A percentile compares a stretch with the other conserved stretches of the same genome.
Conservation (phyloP, 1,140 invertebrate species). For the Drepana arcuata region DNA sequence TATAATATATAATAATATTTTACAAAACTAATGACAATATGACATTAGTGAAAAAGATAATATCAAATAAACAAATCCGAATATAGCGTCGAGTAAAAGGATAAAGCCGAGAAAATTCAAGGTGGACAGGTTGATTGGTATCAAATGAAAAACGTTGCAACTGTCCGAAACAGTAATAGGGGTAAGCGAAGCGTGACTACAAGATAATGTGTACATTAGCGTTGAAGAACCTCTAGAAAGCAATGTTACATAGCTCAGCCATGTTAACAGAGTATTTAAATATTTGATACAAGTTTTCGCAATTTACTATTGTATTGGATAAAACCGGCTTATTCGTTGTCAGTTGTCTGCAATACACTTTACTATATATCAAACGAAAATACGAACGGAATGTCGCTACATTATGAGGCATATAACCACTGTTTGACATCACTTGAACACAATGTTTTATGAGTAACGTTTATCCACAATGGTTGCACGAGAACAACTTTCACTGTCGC, state of each 20-base stretch:
- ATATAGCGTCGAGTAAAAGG: constrained; percentile 5
- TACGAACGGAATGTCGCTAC: too few species aligned
- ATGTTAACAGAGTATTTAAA: constrained; percentile 5
- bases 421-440: too few species aligned
- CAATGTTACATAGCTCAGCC: too few species aligned
- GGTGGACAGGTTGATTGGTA: constrained; percentile 8
- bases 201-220: constrained; percentile 28
- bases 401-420: too few species aligned
- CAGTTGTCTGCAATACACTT: too few species aligned
- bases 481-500: constrained; percentile 40
- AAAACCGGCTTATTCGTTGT: too few species aligned
- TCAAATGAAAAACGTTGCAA: constrained; percentile 11
- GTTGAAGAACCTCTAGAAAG: constrained; percentile 24
- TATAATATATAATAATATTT: too few species aligned
- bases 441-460: constrained; percentile 4
- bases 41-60: too few species aligned
- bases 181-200: constrained; percentile 31
- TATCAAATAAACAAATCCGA: too few species aligned
- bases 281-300: constrained; percentile 7
- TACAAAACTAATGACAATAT: too few species aligned
- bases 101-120: constrained; percentile 7
- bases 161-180: constrained; percentile 22
- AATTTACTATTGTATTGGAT: too few species aligned
- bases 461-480: constrained; percentile 14
- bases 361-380: too few species aligned